These are phyloP conservation scores for Solenodon paradoxus DNA, from an alignment of 2,113 vertebrate genomes.

Conservation along the genomic window DNA sequence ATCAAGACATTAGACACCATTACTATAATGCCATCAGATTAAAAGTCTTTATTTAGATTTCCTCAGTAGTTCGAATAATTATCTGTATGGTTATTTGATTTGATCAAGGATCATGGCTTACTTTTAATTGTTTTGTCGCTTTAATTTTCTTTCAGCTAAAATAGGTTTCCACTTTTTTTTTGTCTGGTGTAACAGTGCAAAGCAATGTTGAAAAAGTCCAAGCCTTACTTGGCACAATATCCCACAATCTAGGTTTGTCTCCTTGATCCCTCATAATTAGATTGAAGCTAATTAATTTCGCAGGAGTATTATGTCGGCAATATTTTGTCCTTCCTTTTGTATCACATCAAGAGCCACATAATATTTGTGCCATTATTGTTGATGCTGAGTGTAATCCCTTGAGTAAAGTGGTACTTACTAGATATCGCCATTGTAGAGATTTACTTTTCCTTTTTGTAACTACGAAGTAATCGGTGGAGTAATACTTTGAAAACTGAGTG, in stretches of 20 bases:
- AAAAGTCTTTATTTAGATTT: background rate
- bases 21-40: background rate
- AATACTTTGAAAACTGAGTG: background rate
- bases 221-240: background rate
- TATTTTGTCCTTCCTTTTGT: background rate
- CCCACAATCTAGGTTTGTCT: background rate
- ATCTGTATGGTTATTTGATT: background rate
- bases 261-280: background rate
- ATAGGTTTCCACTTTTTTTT: background rate
- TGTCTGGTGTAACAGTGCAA: background rate
- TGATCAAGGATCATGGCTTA: background rate
- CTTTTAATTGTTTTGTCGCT: background rate
- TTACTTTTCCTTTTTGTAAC: background rate
- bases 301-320: background rate
- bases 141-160: background rate
- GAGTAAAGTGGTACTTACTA: background rate
- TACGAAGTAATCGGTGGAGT: background rate
- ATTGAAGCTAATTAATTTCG: background rate
- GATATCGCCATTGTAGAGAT: background rate
- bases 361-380: background rate
- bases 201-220: background rate
- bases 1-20: background rate
- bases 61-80: background rate
- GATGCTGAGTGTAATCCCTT: background rate
- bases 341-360: background rate